Evolutionary conservation across 2,797 vertebrate species (phyloP).

Genomic region (Sternarchorhynchus goeldii): DNA sequence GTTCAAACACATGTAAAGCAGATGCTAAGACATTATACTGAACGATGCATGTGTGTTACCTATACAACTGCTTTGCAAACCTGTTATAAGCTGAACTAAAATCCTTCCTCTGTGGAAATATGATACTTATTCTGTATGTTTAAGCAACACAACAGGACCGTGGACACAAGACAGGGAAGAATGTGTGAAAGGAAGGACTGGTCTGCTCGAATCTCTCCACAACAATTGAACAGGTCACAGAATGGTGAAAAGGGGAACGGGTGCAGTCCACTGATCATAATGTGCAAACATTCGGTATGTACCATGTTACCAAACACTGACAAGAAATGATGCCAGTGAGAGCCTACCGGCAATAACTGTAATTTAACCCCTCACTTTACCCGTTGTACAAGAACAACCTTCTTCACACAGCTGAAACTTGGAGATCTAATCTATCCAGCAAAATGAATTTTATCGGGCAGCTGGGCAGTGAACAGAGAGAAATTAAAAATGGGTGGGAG

Average conservation of each 20-base stretch:
- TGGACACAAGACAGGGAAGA: too few species aligned
- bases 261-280: not conserved
- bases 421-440: not conserved
- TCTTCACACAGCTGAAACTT: constrained; percentile 13
- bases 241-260: not conserved
- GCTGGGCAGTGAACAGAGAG: not conserved
- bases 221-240: not conserved
- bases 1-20: constrained; percentile 19
- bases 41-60: not conserved
- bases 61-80: too few species aligned
- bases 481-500: constrained; percentile 14
- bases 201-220: not conserved
- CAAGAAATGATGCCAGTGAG: too few species aligned
- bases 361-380: not conserved
- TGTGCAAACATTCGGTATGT: not conserved
- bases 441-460: not conserved
- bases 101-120: not conserved
- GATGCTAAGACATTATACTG: constrained; percentile 10
- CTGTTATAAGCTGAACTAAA: not conserved
- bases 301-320: not conserved
- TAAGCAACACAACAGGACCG: not conserved
- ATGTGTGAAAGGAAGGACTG: constrained; percentile 1
- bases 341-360: not conserved
- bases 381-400: not conserved
- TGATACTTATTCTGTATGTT: not conserved